These are phyloP conservation scores for Lepus europaeus DNA, from an alignment of 2,113 vertebrate genomes.

Conservation along the genomic window DNA sequence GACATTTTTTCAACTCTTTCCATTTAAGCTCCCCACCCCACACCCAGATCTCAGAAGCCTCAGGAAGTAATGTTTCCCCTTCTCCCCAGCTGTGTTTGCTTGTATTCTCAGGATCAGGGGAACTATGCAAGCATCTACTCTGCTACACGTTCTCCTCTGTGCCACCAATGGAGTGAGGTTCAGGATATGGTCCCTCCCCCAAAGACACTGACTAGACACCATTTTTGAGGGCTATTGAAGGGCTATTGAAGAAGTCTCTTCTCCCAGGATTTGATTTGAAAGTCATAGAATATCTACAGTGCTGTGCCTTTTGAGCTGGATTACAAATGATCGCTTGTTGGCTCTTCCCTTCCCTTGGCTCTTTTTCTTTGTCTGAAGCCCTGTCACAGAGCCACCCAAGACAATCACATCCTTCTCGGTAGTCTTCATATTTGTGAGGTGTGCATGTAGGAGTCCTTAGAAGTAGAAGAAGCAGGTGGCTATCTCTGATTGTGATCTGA, in stretches of 20 bases:
- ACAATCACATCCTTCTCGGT: neutral
- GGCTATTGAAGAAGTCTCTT: neutral
- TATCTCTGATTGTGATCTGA: neutral
- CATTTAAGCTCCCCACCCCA: too few species aligned
- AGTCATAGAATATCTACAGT: accelerated
- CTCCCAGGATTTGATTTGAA: too few species aligned
- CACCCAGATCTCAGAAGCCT: neutral
- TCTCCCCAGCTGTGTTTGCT: too few species aligned
- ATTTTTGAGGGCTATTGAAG: neutral
- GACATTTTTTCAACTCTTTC: neutral
- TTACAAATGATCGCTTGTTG: neutral
- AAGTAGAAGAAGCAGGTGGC: neutral
- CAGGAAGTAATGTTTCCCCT: neutral
- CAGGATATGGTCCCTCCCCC: neutral
- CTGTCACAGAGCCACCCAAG: too few species aligned
- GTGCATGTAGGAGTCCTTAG: accelerated
- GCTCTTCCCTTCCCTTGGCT: accelerated
- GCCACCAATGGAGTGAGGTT: neutral
- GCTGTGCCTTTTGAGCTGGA: neutral
- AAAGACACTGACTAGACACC: neutral
- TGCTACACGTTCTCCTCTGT: neutral
- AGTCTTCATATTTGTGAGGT: neutral
- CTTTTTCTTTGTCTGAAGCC: neutral
- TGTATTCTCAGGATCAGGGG: neutral
- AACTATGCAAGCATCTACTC: neutral